Conservation (phyloP, 2,113 vertebrate species). For the Orycteropus afer region DNA sequence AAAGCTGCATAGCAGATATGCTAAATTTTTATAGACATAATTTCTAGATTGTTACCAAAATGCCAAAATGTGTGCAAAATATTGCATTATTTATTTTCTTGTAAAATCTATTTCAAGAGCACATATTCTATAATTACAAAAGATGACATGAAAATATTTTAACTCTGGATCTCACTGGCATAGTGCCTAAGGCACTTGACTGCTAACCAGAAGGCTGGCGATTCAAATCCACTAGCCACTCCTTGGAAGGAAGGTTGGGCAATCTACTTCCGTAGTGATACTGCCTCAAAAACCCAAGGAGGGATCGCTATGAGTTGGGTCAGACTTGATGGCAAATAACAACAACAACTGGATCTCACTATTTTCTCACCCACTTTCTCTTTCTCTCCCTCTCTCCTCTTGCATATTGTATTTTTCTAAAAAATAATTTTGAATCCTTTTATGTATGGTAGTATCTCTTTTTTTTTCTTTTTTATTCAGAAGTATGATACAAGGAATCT, state of each 20-base stretch:
- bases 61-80: neutral
- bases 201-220: too few species aligned
- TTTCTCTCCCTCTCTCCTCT: too few species aligned
- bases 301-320: too few species aligned
- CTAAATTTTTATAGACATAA: neutral
- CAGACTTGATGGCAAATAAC: too few species aligned
- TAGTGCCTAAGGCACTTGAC: too few species aligned
- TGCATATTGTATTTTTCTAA: neutral
- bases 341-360: too few species aligned
- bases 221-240: too few species aligned
- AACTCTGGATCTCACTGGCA: neutral
- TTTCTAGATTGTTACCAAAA: conserved; percentile 7
- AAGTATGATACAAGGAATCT: neutral
- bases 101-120: neutral
- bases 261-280: too few species aligned
- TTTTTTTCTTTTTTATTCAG: too few species aligned
- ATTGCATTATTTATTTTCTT: neutral
- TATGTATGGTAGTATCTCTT: neutral
- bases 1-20: neutral
- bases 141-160: neutral
- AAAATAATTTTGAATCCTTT: neutral
- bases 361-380: too few species aligned
- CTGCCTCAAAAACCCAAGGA: too few species aligned
- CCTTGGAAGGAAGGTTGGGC: too few species aligned
- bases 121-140: neutral